Conservation (phyloP, 2,888 invertebrate genomes). For the Endomychus coccineus region DNA sequence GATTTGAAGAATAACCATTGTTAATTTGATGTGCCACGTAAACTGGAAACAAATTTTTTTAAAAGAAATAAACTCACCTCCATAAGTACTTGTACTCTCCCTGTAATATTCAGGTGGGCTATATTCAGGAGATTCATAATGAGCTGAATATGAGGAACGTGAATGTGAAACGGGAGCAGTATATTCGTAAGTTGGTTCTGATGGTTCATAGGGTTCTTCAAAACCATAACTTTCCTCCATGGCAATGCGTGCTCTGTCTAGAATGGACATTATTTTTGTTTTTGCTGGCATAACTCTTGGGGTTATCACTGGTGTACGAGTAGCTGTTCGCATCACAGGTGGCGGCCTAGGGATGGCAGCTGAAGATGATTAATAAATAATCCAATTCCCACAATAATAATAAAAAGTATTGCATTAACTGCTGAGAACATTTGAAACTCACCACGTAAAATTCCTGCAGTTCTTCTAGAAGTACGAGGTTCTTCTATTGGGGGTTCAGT, state of each 20-base stretch:
- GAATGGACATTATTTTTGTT: slow-evolving; percentile 75
- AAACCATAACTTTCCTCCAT: slow-evolving; percentile 73
- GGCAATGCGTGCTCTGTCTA: slow-evolving; percentile 72
- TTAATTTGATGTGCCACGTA: no score
- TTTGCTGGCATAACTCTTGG: slow-evolving; percentile 59
- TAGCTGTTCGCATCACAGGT: slow-evolving; percentile 42
- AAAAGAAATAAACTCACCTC: no score
- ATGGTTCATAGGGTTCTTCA: slow-evolving; percentile 38
- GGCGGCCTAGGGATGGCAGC: slow-evolving; percentile 42
- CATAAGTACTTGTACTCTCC: slow-evolving; percentile 42
- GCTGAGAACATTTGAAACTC: no score
- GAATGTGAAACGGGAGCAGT: slow-evolving; percentile 30
- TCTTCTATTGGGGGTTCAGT: slow-evolving; percentile 31
- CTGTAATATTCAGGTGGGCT: slow-evolving; percentile 45
- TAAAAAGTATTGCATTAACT: no score
- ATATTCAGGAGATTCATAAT: slow-evolving; percentile 39
- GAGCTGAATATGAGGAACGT: slow-evolving; percentile 30
- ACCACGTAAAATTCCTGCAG: not conserved
- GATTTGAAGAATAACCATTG: no score
- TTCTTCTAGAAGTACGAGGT: not conserved
- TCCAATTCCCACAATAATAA: no score
- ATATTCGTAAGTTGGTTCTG: slow-evolving; percentile 33
- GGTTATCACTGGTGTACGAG: slow-evolving; percentile 43
- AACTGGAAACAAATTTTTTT: no score
- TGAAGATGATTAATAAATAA: slow-evolving; percentile 25